These are phyloP conservation scores for Diabrotica balteata DNA, from an alignment of 2,888 invertebrate species.

Conservation along the genomic window DNA sequence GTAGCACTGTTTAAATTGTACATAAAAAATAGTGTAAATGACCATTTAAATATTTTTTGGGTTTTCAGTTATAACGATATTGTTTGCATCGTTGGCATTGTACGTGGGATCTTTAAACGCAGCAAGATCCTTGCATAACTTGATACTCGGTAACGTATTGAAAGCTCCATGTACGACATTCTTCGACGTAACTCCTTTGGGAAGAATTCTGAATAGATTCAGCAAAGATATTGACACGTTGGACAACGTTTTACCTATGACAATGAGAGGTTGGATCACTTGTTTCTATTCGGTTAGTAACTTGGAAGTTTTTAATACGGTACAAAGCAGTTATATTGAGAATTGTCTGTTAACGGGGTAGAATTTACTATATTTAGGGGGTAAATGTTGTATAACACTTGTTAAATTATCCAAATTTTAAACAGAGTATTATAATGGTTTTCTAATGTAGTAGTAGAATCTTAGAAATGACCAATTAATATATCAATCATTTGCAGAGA, in stretches of 20 bases:
- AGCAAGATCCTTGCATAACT: conserved; percentile 69
- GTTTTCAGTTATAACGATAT: conserved; percentile 68
- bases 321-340: conserved; percentile 12
- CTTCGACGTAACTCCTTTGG: conserved; percentile 82
- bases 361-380: too few species aligned
- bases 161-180: conserved; percentile 74
- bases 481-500: too few species aligned
- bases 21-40: too few species aligned
- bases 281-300: conserved; percentile 70
- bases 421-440: too few species aligned
- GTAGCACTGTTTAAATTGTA: too few species aligned
- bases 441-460: too few species aligned
- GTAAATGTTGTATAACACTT: too few species aligned
- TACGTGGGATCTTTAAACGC: conserved; percentile 72
- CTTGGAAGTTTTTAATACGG: background rate
- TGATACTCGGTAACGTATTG: conserved; percentile 70
- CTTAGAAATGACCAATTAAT: too few species aligned
- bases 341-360: background rate
- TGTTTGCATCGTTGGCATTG: conserved; percentile 72
- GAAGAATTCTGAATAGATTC: conserved; percentile 81
- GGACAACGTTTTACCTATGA: conserved; percentile 76
- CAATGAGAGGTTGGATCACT: conserved; percentile 73
- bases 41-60: conserved; percentile 17
- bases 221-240: conserved; percentile 77
- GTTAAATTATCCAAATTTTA: too few species aligned